Percentiles rank a stretch among this genome's conserved stretches.
These are phyloP conservation scores for Numenius phaeopus DNA, from an alignment of 2,797 vertebrate species.

Conservation along the genomic window DNA sequence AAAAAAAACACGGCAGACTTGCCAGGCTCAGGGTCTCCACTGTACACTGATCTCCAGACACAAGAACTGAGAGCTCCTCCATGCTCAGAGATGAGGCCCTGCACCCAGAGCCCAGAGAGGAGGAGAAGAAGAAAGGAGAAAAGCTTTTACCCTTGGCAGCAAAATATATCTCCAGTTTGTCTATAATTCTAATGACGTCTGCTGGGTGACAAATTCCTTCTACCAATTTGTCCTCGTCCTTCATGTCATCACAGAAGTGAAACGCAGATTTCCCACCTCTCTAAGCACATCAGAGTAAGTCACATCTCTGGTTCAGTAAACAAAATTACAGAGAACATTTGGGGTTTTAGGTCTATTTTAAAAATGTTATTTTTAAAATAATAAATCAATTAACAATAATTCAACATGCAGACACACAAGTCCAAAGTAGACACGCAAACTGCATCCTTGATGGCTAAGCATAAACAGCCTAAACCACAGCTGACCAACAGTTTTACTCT, in stretches of 20 bases:
- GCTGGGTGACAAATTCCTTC: neutral
- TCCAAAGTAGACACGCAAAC: neutral
- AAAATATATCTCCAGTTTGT: neutral
- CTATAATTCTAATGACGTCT: neutral
- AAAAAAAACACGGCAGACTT: neutral
- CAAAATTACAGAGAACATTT: neutral
- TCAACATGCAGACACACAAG: neutral
- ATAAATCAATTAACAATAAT: neutral
- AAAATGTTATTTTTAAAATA: neutral
- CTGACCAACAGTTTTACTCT: neutral
- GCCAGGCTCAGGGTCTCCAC: neutral
- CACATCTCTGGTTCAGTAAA: neutral
- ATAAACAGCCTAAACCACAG: neutral
- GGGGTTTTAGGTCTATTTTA: fast-evolving
- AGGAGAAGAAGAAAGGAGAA: neutral
- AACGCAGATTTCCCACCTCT: neutral
- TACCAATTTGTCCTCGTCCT: neutral
- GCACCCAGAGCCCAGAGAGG: neutral
- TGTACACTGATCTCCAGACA: neutral
- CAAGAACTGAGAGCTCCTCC: neutral
- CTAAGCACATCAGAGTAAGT: neutral
- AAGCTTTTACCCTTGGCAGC: neutral
- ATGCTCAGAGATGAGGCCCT: neutral
- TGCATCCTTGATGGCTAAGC: neutral
- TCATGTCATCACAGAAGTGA: neutral